Conservation (phyloP, 1,140 invertebrate genomes). For the Matsumurasca onukii region DNA sequence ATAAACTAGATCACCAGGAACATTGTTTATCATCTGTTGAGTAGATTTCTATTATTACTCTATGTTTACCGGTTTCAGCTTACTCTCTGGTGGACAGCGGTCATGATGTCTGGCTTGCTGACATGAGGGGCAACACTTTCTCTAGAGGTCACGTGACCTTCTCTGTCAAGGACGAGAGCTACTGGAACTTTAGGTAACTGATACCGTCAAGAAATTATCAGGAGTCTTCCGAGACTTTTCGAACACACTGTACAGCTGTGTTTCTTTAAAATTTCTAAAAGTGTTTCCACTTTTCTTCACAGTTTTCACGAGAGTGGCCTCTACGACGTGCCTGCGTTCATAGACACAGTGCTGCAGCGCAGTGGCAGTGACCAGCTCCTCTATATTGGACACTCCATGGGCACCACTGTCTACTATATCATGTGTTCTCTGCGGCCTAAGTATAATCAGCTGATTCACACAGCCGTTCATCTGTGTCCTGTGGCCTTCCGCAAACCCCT, state of each 20-base stretch:
- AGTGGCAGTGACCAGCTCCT: conserved; percentile 52
- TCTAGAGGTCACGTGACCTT: conserved; percentile 50
- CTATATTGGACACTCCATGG: conserved; percentile 64
- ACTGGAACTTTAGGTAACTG: conserved; percentile 58
- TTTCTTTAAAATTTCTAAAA: no score
- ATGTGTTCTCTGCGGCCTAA: conserved; percentile 54
- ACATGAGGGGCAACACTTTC: conserved; percentile 65
- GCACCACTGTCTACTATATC: conserved; percentile 54
- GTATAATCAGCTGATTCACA: no score
- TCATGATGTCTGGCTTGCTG: conserved; percentile 72
- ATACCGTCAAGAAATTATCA: no score
- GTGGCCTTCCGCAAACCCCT: no score
- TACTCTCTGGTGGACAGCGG: conserved; percentile 60
- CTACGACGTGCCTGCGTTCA: conserved; percentile 61
- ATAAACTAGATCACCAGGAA: no score
- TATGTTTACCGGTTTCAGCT: conserved; percentile 50
- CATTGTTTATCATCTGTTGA: no score
- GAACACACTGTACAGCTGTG: no score
- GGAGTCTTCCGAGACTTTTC: no score
- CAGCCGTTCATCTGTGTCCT: no score
- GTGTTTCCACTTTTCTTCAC: no score
- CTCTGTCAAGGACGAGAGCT: conserved; percentile 44
- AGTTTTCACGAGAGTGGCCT: conserved; percentile 63
- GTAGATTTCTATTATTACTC: no score
- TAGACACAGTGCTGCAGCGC: conserved; percentile 58